phyloP scores from a whole-genome alignment of 1,140 invertebrate genomes.

The Hesperophylax magnus region DNA sequence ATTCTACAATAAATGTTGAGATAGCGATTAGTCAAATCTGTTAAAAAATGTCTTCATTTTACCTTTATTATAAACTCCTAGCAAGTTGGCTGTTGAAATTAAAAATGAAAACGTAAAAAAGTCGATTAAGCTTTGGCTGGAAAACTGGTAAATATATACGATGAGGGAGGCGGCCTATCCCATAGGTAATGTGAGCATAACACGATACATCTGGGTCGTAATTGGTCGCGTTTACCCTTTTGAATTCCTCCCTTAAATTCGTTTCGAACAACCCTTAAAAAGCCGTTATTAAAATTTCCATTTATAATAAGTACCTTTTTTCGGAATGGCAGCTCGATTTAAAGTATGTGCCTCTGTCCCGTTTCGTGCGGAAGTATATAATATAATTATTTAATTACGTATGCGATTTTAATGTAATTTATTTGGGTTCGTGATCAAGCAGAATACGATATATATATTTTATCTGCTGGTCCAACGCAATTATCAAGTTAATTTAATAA shows the following conservation, averaged over 20 bases:
- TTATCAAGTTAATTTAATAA: no score
- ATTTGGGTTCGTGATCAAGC: no score
- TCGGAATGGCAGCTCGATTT: background rate
- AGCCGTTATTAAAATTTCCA: conserved; percentile 4
- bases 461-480: no score
- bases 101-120: background rate
- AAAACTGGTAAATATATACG: background rate
- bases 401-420: no score
- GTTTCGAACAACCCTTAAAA: conserved; percentile 1
- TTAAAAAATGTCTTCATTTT: no score
- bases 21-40: no score
- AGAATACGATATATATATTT: no score
- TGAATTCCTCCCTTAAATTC: background rate
- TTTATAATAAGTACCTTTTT: conserved; percentile 9
- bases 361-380: background rate
- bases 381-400: no score
- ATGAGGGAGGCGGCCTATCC: background rate
- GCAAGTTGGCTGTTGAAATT: no score
- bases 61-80: no score
- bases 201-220: conserved; percentile 1
- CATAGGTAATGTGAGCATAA: conserved; percentile 4
- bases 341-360: background rate
- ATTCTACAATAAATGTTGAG: no score
- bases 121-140: background rate
- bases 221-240: conserved; percentile 2